A percentile compares a stretch with the other conserved stretches of the same genome.
phyloP scores from a whole-genome alignment of 2,888 invertebrate genomes.

The Desoria tigrina region DNA sequence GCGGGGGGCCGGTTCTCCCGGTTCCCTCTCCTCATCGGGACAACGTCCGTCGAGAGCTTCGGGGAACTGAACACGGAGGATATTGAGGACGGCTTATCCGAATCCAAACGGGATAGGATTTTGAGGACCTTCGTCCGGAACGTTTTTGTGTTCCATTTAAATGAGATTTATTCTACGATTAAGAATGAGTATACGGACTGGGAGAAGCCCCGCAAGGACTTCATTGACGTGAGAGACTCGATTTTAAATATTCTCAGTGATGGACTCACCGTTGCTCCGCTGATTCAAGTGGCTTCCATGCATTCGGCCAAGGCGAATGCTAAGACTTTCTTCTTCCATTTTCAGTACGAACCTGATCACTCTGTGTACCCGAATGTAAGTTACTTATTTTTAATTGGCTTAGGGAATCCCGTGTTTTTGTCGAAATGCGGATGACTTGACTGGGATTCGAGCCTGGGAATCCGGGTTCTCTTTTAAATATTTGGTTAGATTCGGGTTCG shows the following conservation, averaged over 20 bases:
- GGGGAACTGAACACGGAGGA: constrained; percentile 53
- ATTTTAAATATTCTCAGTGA: constrained; percentile 90
- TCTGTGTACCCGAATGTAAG: constrained; percentile 72
- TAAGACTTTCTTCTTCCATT: constrained; percentile 75
- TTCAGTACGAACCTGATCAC: constrained; percentile 78
- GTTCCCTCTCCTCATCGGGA: constrained; percentile 50
- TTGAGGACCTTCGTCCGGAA: constrained; percentile 78
- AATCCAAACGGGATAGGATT: constrained; percentile 65
- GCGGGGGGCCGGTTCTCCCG: constrained; percentile 49
- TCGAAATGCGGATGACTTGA: too few relatives aligned
- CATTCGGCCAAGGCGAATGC: constrained; percentile 66
- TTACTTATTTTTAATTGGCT: too few relatives aligned
- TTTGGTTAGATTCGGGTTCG: too few relatives aligned
- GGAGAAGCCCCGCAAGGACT: constrained; percentile 83
- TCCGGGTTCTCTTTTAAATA: too few relatives aligned
- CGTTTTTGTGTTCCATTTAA: constrained; percentile 82
- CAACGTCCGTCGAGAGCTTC: constrained; percentile 51
- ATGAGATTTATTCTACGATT: constrained; percentile 83
- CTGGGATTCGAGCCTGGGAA: too few relatives aligned
- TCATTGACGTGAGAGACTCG: constrained; percentile 83
- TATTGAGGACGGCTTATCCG: constrained; percentile 52
- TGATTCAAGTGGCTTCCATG: constrained; percentile 65
- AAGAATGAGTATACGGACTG: constrained; percentile 90
- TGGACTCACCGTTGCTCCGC: constrained; percentile 65
- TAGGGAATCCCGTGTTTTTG: too few relatives aligned